Percentiles rank a stretch among this genome's conserved stretches.
phyloP scores from a whole-genome alignment of 64 coral and sea anemone genomes.

The Dendronephthya gigantea region DNA sequence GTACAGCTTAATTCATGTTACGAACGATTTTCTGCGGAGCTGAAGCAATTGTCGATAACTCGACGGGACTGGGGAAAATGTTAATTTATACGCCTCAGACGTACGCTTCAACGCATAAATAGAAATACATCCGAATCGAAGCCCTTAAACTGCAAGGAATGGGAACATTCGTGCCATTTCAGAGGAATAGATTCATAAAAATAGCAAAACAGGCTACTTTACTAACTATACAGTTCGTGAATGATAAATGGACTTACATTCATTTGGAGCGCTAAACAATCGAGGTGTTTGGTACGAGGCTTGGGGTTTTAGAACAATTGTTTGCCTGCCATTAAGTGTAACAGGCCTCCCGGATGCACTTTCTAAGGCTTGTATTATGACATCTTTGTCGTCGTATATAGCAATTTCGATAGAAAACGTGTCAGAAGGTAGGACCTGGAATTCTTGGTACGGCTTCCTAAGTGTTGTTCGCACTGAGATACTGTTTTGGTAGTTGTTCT shows the following conservation, averaged over 20 bases:
- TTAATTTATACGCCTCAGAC: too few relatives aligned
- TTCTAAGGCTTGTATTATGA: background rate
- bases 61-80: too few relatives aligned
- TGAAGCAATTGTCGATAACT: too few relatives aligned
- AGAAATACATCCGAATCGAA: too few relatives aligned
- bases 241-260: background rate
- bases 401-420: background rate
- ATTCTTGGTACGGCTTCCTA: background rate
- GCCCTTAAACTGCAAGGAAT: too few relatives aligned
- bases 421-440: background rate
- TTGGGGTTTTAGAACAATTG: background rate
- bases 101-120: too few relatives aligned
- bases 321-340: background rate
- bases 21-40: too few relatives aligned
- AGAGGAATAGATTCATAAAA: too few relatives aligned
- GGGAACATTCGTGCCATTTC: too few relatives aligned
- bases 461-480: background rate
- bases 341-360: background rate
- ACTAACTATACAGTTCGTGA: too few relatives aligned
- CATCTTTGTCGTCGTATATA: background rate
- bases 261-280: background rate
- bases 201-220: too few relatives aligned
- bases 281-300: background rate
- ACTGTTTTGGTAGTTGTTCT: background rate
- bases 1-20: too few relatives aligned